Evolutionary conservation across 2,888 invertebrate genomes (phyloP).

Genomic region (Calameuta pallipes): DNA sequence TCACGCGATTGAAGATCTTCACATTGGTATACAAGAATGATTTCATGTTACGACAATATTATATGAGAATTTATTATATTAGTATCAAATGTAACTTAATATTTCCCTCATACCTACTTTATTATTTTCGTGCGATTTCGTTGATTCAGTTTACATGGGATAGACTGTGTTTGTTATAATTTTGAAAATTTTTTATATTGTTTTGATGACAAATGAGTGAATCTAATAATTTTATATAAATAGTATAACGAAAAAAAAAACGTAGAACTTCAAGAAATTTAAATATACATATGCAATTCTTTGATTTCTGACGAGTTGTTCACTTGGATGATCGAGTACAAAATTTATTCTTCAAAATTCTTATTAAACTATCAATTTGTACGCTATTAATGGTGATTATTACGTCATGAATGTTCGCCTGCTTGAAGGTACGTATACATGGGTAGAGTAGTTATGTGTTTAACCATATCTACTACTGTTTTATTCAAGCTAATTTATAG

Average conservation of each 20-base stretch:
- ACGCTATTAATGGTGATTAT: too few species aligned
- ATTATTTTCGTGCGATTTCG: neutral
- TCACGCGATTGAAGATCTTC: constrained; percentile 69
- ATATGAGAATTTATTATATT: neutral
- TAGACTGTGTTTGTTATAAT: neutral
- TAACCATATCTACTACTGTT: neutral
- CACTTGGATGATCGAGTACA: neutral
- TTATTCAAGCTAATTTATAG: neutral
- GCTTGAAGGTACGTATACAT: neutral
- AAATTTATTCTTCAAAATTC: neutral
- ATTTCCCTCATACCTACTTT: neutral
- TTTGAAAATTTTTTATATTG: neutral
- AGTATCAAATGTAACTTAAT: neutral
- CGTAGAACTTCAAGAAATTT: too few species aligned
- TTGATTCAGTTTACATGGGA: neutral
- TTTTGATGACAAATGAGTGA: neutral
- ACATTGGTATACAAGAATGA: constrained; percentile 21
- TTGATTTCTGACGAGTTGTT: neutral
- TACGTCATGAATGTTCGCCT: neutral
- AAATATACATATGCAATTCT: neutral
- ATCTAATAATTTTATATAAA: neutral
- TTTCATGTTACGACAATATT: neutral
- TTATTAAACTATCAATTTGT: neutral
- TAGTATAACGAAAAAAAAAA: neutral
- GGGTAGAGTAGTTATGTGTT: neutral